Conservation (phyloP, 2,888 invertebrate genomes). For the Leptarthrus brevirostris region DNA sequence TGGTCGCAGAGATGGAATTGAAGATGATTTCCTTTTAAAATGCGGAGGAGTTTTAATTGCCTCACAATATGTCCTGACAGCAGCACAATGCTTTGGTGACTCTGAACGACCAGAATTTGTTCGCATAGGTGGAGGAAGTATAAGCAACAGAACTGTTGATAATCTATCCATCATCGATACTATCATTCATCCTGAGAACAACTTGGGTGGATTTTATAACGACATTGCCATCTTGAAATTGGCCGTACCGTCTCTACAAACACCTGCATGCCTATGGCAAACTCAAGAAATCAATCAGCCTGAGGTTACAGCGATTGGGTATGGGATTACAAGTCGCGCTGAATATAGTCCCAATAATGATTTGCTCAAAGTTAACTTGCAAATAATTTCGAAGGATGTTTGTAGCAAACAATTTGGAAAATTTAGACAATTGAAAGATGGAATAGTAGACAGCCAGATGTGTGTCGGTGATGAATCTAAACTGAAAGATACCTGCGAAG, state of each 20-base stretch:
- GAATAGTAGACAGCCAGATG: no score
- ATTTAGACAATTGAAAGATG: conserved; percentile 56
- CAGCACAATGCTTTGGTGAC: no score
- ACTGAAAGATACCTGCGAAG: conserved; percentile 72
- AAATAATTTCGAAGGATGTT: not conserved
- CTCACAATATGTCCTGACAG: no score
- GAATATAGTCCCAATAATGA: no score
- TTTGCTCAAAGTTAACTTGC: not conserved
- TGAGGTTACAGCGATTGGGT: not conserved
- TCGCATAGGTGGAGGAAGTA: no score
- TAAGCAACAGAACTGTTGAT: no score
- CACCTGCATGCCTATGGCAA: not conserved
- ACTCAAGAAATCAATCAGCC: not conserved
- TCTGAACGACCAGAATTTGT: no score
- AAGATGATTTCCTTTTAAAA: no score
- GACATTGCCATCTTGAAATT: not conserved
- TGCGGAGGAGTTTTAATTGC: no score
- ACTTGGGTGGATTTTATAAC: not conserved
- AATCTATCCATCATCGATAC: not conserved
- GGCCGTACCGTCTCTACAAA: not conserved
- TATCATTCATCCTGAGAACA: not conserved
- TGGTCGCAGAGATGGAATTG: no score
- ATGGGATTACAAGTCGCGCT: not conserved
- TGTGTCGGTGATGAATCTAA: conserved; percentile 70
- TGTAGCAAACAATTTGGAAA: not conserved